These are phyloP conservation scores for Sarcophaga carnaria DNA, from an alignment of 2,888 invertebrate species.

Conservation along the genomic window DNA sequence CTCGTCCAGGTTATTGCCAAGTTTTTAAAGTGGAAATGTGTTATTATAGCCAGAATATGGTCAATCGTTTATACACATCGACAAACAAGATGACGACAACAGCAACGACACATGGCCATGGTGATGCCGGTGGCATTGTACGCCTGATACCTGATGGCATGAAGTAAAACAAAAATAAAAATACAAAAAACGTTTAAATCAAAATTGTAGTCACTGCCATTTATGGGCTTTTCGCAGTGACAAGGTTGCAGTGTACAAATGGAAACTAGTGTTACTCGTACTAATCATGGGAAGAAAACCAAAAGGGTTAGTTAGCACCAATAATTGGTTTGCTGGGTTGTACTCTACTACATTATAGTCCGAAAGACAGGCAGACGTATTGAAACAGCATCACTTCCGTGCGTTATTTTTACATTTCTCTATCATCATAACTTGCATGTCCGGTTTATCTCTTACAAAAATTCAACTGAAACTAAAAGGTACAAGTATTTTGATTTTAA, in stretches of 20 bases:
- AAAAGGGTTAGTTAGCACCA: slow-evolving; percentile 36
- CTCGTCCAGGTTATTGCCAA: slow-evolving; percentile 11
- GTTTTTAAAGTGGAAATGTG: slow-evolving; percentile 53
- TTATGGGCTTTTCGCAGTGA: slow-evolving; percentile 30
- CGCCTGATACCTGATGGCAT: neutral
- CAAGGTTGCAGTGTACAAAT: slow-evolving; percentile 21
- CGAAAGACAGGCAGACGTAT: neutral
- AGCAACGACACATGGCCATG: slow-evolving; percentile 29
- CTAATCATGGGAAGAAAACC: neutral
- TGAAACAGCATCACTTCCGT: slow-evolving; percentile 38
- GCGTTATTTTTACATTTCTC: slow-evolving; percentile 1
- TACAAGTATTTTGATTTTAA: too few relatives aligned
- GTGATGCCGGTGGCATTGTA: neutral
- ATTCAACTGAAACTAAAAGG: neutral
- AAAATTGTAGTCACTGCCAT: slow-evolving; percentile 11
- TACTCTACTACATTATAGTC: neutral
- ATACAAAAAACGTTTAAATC: slow-evolving; percentile 20
- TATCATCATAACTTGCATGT: slow-evolving; percentile 31
- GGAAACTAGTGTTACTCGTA: neutral
- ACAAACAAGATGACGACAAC: slow-evolving; percentile 4
- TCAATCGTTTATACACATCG: neutral
- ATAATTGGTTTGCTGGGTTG: slow-evolving; percentile 47
- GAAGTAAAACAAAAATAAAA: slow-evolving; percentile 11
- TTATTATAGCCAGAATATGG: slow-evolving; percentile 47
- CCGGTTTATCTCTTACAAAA: slow-evolving; percentile 29